A percentile compares a stretch with the other conserved stretches of the same genome.
phyloP scores from a whole-genome alignment of 53 echinoderm and acorn worm species.

The Holothuria leucospilota region DNA sequence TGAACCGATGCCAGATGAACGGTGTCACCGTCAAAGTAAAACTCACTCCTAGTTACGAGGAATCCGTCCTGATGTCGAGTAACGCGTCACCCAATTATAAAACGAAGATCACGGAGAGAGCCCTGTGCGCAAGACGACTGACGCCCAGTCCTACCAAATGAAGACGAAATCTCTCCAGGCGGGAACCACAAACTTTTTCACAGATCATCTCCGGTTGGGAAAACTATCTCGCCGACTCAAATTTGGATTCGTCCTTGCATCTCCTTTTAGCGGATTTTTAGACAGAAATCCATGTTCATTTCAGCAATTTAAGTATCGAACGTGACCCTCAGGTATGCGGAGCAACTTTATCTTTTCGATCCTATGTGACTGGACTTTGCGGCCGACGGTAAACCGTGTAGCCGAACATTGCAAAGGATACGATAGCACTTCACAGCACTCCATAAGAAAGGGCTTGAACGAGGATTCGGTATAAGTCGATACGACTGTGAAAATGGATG shows the following conservation, averaged over 20 bases:
- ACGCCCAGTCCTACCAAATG: not conserved
- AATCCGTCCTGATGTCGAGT: not conserved
- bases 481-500: too few relatives aligned
- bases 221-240: not conserved
- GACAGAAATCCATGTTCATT: constrained; percentile 7
- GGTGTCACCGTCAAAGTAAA: constrained; percentile 61
- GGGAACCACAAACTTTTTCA: not conserved
- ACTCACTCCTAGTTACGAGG: not conserved
- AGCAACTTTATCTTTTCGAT: too few relatives aligned
- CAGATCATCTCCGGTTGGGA: not conserved
- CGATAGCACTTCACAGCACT: constrained; percentile 52
- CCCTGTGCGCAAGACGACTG: not conserved
- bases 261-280: not conserved
- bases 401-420: constrained; percentile 6
- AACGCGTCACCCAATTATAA: not conserved
- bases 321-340: too few relatives aligned
- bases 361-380: too few relatives aligned
- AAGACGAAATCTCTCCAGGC: not conserved
- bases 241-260: not conserved
- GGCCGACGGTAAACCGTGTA: not conserved
- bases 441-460: too few relatives aligned
- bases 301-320: not conserved
- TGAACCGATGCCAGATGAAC: constrained; percentile 31
- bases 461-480: too few relatives aligned
- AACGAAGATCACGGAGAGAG: not conserved